Evolutionary conservation across 2,797 vertebrate species (phyloP).

Genomic region (Coilia nasus): DNA sequence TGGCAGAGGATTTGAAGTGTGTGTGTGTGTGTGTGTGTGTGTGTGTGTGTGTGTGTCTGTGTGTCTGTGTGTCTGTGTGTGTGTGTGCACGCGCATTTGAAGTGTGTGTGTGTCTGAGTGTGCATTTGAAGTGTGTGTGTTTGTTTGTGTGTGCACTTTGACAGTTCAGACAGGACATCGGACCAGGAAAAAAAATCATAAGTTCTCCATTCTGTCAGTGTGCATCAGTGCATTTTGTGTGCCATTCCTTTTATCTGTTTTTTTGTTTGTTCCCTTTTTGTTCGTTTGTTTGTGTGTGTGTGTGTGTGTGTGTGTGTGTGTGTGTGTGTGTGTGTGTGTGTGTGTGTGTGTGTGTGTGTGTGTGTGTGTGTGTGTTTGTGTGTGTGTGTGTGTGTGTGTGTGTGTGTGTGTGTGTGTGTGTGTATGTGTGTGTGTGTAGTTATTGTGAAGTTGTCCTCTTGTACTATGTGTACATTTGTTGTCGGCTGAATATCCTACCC

Average conservation of each 20-base stretch:
- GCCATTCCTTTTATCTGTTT: too few relatives aligned
- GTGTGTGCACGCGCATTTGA: background rate
- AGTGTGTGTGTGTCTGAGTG: background rate
- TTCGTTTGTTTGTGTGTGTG: background rate
- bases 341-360: background rate
- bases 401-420: background rate
- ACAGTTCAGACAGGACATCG: too few relatives aligned
- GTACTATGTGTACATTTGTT: background rate
- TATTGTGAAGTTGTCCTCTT: background rate
- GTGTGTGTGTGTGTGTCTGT: background rate
- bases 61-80: background rate
- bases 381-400: background rate
- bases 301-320: background rate
- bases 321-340: background rate
- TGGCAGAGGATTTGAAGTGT: background rate
- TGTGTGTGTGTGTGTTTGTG: background rate
- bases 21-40: slow-evolving; percentile 6
- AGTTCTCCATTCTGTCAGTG: too few relatives aligned
- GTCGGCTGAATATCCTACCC: background rate
- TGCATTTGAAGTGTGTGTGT: background rate
- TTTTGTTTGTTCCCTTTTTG: too few relatives aligned
- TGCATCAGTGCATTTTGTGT: too few relatives aligned
- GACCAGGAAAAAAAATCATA: too few relatives aligned
- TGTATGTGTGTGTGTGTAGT: background rate
- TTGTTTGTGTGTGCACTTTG: background rate